phyloP scores from a whole-genome alignment of 2,113 vertebrate genomes.

The Albula glossodonta region DNA sequence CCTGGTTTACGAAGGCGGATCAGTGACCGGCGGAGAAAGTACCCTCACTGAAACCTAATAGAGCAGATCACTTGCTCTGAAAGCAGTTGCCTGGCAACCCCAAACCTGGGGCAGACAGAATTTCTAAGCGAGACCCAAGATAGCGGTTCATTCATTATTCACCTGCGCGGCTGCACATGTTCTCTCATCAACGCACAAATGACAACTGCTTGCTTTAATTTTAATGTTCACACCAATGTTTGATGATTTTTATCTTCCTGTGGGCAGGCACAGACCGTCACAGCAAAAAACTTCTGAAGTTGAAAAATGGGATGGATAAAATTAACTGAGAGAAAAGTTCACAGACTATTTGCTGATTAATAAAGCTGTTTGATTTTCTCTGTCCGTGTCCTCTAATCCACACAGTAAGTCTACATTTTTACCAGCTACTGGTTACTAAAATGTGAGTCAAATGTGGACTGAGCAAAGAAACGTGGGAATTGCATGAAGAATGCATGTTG shows the following conservation, averaged over 20 bases:
- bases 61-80: not conserved
- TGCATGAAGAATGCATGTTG: no score
- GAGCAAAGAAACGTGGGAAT: no score
- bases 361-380: not conserved
- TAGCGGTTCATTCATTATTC: conserved; percentile 5
- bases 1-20: no score
- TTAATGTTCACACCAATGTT: not conserved
- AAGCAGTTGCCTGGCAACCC: conserved; percentile 24
- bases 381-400: not conserved
- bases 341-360: not conserved
- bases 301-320: not conserved
- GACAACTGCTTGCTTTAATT: not conserved
- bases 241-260: not conserved
- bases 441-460: no score
- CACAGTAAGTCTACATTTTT: no score
- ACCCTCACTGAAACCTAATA: conserved; percentile 11
- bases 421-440: no score
- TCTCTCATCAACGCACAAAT: not conserved
- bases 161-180: not conserved
- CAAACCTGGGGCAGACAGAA: not conserved
- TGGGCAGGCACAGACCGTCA: not conserved
- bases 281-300: not conserved
- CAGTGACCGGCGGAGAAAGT: not conserved
- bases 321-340: not conserved
- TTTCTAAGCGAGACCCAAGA: not conserved